These are phyloP conservation scores for Alsophila aescularia DNA, from an alignment of 2,888 invertebrate genomes.

Conservation along the genomic window DNA sequence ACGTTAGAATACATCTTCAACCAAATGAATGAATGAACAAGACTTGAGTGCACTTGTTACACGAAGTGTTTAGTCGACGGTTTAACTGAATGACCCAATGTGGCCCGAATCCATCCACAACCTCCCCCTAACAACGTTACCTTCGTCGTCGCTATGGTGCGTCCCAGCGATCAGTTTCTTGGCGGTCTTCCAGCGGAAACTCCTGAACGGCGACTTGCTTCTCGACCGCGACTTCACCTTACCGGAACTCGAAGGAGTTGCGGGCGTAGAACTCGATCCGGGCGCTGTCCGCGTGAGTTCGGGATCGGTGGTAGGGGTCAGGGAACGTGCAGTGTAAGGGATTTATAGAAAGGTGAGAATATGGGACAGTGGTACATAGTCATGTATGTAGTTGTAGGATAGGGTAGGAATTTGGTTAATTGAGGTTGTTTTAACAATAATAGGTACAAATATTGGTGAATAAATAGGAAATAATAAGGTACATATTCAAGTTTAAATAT, in stretches of 20 bases:
- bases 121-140: conserved; percentile 78
- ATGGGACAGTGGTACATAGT: background rate
- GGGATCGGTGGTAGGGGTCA: conserved; percentile 40
- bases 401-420: background rate
- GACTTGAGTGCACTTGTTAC: conserved; percentile 14
- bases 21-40: conserved; percentile 15
- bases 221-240: conserved; percentile 93
- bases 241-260: conserved; percentile 83
- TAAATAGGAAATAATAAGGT: background rate
- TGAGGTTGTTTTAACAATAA: background rate
- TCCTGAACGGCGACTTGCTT: conserved; percentile 97
- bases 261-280: conserved; percentile 73
- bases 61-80: conserved; percentile 13
- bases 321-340: conserved; percentile 32
- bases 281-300: conserved; percentile 59
- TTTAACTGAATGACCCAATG: background rate
- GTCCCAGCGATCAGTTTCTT: conserved; percentile 87
- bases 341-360: conserved; percentile 5
- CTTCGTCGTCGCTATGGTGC: conserved; percentile 92
- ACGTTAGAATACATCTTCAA: conserved; percentile 6
- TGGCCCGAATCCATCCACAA: conserved; percentile 49
- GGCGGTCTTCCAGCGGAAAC: conserved; percentile 95
- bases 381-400: background rate
- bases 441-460: conserved; percentile 1
- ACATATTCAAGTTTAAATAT: background rate